Base-by-base conservation (phyloP, 1,140 invertebrate species). In the Pentalonia nigronervosa region DNA sequence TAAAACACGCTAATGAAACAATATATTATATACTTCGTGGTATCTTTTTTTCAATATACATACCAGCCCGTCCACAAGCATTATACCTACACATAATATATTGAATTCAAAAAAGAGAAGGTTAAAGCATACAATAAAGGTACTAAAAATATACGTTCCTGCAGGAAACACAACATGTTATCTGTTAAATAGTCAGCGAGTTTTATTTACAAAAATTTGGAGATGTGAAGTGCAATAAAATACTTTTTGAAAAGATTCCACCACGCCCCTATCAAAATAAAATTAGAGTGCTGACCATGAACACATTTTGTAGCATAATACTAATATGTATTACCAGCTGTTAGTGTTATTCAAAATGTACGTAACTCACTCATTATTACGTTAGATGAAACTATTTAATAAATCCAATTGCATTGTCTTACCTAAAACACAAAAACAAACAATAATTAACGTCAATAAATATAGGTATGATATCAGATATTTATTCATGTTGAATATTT, bases 1-100 rank as follows among this genome's bases (percentile, higher is more conserved):
- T 67, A 90, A 90, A 90, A 90, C 89, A 60, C 53, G 53, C 41
- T 90, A 90, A 60, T 90, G 53, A 90, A 90, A 89, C 88, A 41
- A 89, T 76, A 76, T 76, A 76, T 76, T 76, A 76, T 76, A n/a
- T 36, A 89, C 34, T 56, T 53, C 20, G 30, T 48, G 21, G 87
- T 53, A 53, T 50, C 48, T 30, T 25, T 89, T n/a, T 30, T 0
- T 48, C 34, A 7, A 89, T 56, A 50, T 89, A 89, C 11, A 11
- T 17, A 76, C 1, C 50, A 6, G 30, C 6, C 14, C 3, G 60
- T n/a, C 60, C 14, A n/a, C 7, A 76, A 76, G 60, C 60, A 76
- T 0, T 14, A 6, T 23, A 76, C 60, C 20, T 17, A n/a, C 60
- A 76, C 60, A 17, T n/a, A 76, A 76, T 76, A n/a, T 34, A 76